A percentile compares a stretch with the other conserved stretches of the same genome.
These are phyloP conservation scores for human DNA, from an alignment of 2,113 vertebrate genomes.

Conservation along the genomic window GRCh38 chr1:215302501-215303000, in stretches of 20 bases:
- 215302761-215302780: too few species aligned
- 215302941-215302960: too few species aligned
- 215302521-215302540: background rate
- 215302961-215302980: too few species aligned
- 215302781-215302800: too few species aligned
- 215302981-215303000: too few species aligned
- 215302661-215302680: background rate
- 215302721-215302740: background rate
- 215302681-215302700: background rate
- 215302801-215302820: too few species aligned
- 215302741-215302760: too few species aligned
- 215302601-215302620: background rate
- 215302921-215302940: too few species aligned
- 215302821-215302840: too few species aligned
- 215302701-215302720: background rate
- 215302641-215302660: background rate
- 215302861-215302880: accelerated
- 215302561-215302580: background rate
- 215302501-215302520: background rate
- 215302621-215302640: background rate
- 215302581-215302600: background rate
- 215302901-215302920: too few species aligned
- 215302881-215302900: too few species aligned
- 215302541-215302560: background rate
- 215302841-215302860: too few species aligned